Evolutionary conservation across 2,113 vertebrate genomes (phyloP), one percentile per base, ranked within the genome.

Genomic region (Siniperca knerii): DNA sequence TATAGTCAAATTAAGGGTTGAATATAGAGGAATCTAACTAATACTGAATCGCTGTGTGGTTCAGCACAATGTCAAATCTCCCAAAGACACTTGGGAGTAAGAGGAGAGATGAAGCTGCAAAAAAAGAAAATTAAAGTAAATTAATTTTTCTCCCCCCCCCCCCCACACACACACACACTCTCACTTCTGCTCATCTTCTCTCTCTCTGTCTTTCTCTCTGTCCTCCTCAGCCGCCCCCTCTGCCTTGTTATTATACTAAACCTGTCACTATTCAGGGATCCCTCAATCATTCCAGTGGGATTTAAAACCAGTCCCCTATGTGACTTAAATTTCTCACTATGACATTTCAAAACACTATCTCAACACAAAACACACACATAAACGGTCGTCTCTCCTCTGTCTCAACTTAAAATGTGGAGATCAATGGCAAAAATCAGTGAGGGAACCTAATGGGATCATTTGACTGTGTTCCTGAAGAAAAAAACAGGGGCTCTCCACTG

Each of bases 231-330:
- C 78, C 74, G 1, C 87, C 70, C 21, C 64, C 80, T 72, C 87
- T 84, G 75, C 74, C 87, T 91, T 87, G 48, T 87, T 88, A 88
- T 90, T 75, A 79, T 81, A 79, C 89, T 79, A 86, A 90, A 89
- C 75, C 87, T 90, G 90, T 87, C 89, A 89, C 65, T 79, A 58
- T 71, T 91, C 79, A 48, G 82, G 82, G 71, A 90, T 90, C 84
- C 71, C 75, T 91, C 90, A 86, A 83, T 90, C 89, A 89, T 75
- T 78, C 83, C 57, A 79, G 13, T 11, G 79, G 82, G 73, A 84
- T 82, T 87, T 85, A 61, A 85, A 89, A 86, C 71, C 55, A 25
- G 77, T 73, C 9, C 77, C 79, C 44, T 11, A 25, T 58, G 65
- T 84, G 68, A 81, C 67, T 89, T 16, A 84, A 81, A 85, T 78